phyloP scores from a whole-genome alignment of 2,113 vertebrate genomes.

The Nyctibius bracteatus region DNA sequence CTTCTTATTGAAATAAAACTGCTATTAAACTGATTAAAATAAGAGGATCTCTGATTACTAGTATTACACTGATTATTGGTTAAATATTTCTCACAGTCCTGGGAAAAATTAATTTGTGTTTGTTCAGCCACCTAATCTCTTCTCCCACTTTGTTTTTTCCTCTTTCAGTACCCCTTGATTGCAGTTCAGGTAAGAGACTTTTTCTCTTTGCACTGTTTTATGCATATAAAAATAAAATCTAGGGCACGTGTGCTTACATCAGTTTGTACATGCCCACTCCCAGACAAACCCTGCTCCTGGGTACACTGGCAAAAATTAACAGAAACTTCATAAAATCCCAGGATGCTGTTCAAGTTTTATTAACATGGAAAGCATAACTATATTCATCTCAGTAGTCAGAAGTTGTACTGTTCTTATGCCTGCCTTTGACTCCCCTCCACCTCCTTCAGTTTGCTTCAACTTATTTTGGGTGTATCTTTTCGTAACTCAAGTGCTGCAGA shows the following conservation, averaged over 20 bases:
- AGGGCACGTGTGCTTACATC: fast-evolving
- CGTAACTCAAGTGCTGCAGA: neutral
- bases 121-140: neutral
- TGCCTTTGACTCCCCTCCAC: neutral
- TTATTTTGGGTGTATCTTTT: neutral
- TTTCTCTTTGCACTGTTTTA: neutral
- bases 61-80: neutral
- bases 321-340: neutral
- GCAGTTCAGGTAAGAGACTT: conserved; percentile 52
- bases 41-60: neutral
- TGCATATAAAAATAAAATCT: neutral
- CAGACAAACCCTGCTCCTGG: neutral
- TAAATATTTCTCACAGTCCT: neutral
- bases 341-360: neutral
- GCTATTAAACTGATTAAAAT: neutral
- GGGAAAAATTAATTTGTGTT: neutral
- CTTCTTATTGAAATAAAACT: neutral
- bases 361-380: neutral
- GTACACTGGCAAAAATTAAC: neutral
- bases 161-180: conserved; percentile 60
- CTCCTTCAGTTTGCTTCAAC: neutral
- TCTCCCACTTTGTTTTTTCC: neutral
- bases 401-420: neutral
- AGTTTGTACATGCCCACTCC: neutral
- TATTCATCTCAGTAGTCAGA: neutral